A percentile compares a stretch with the other conserved stretches of the same genome.
Evolutionary conservation across 64 coral and sea anemone genomes (phyloP).

Genomic region (Cladopsammia gracilis): DNA sequence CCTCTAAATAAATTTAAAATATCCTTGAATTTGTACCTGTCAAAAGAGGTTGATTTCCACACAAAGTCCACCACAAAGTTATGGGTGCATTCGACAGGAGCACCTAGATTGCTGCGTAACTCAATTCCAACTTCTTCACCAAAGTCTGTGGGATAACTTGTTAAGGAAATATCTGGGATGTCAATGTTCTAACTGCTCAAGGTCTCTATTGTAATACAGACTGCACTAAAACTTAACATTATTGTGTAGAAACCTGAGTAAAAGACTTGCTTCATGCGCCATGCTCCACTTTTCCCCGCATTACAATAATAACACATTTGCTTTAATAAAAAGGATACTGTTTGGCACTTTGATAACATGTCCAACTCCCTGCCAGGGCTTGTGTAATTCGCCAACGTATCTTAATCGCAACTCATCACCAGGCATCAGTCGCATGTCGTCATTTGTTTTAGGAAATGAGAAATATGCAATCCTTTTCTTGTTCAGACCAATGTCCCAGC

Average conservation of each 20-base stretch:
- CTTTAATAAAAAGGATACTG: conserved; percentile 82
- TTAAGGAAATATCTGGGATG: conserved; percentile 52
- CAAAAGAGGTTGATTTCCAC: conserved; percentile 99
- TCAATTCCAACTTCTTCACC: conserved; percentile 99
- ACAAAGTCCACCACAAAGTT: conserved; percentile 99
- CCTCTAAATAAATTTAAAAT: too few species aligned
- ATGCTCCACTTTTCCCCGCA: too few species aligned
- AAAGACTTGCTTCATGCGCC: too few species aligned
- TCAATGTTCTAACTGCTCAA: too few species aligned
- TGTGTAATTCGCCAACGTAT: conserved; percentile 97
- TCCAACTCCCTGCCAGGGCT: conserved; percentile 99
- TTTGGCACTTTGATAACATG: conserved; percentile 99
- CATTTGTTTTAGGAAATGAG: conserved; percentile 97
- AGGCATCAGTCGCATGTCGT: conserved; percentile 97
- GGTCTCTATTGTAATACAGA: too few species aligned
- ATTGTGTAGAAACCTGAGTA: too few species aligned
- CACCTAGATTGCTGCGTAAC: conserved; percentile 95
- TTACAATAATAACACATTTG: too few species aligned
- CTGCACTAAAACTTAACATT: too few species aligned
- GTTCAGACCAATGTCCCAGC: conserved; percentile 99
- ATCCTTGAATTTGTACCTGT: conserved; percentile 52
- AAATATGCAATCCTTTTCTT: conserved; percentile 98
- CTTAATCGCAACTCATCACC: conserved; percentile 91
- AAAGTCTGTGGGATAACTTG: conserved; percentile 75
- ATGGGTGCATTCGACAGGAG: conserved; percentile 94